Conservation (phyloP, 1,140 invertebrate genomes). For the Nasonia vitripennis region DNA sequence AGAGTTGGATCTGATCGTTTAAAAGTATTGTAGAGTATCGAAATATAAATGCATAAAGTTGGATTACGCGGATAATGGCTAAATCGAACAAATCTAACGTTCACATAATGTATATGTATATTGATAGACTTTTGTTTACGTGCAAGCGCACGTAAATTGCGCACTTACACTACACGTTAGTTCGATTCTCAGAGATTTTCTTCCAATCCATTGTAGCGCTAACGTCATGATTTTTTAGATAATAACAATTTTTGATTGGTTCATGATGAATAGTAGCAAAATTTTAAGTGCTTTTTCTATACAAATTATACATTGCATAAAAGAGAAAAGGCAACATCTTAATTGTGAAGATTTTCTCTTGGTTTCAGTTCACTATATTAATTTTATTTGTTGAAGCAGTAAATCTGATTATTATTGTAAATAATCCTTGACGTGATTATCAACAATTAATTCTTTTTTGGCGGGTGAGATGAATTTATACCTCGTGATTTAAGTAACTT, state of each 20-base stretch:
- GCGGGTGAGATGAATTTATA: conserved; percentile 31
- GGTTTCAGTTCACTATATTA: conserved; percentile 39
- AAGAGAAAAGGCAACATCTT: conserved; percentile 37
- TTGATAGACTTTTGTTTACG: conserved; percentile 38
- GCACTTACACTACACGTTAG: conserved; percentile 47
- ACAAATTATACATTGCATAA: conserved; percentile 50
- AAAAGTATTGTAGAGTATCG: background rate
- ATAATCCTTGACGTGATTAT: conserved; percentile 22
- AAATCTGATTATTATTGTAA: conserved; percentile 48
- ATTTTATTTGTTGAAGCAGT: conserved; percentile 46
- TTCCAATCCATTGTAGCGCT: conserved; percentile 42
- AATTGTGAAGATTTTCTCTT: conserved; percentile 34
- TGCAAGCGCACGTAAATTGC: conserved; percentile 30
- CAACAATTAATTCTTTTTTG: conserved; percentile 30
- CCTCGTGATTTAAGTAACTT: conserved; percentile 31
- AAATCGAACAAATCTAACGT: conserved; percentile 41
- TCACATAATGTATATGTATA: conserved; percentile 44
- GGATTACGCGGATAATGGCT: conserved; percentile 42
- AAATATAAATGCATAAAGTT: conserved; percentile 17
- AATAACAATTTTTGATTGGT: conserved; percentile 43
- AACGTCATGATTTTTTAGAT: conserved; percentile 49
- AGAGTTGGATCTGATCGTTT: conserved; percentile 7
- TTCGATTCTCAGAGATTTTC: conserved; percentile 44
- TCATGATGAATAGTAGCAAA: conserved; percentile 22
- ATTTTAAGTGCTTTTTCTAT: conserved; percentile 33